Conservation (phyloP, 1,140 invertebrate genomes). For the Drosophila baimaii region DNA sequence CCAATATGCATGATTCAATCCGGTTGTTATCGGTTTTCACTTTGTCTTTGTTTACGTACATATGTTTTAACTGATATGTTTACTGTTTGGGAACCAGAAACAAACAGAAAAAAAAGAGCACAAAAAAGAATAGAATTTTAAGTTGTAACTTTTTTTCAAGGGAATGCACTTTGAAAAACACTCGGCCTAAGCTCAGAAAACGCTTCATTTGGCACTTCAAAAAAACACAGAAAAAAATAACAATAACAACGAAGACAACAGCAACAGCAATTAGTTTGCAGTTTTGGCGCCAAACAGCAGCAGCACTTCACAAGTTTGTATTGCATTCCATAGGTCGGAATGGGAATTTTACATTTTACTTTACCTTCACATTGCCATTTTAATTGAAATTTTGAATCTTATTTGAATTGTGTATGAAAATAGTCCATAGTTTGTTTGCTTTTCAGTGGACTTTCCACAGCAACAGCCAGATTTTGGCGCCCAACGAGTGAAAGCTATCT, state of each 20-base stretch:
- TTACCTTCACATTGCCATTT: background rate
- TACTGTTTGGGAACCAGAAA: slow-evolving; percentile 6
- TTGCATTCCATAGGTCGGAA: too few species aligned
- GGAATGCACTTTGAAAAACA: background rate
- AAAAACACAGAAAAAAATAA: slow-evolving; percentile 13
- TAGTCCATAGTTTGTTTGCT: too few species aligned
- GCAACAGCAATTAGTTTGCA: background rate
- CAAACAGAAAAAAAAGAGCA: slow-evolving; percentile 19
- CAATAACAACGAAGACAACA: background rate
- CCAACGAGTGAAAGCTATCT: background rate
- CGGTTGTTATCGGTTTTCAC: slow-evolving; percentile 2
- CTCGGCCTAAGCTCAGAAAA: slow-evolving; percentile 12
- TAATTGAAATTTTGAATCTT: background rate
- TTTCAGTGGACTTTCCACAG: background rate
- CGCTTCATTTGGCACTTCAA: slow-evolving; percentile 22
- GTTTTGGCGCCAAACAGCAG: slow-evolving; percentile 9
- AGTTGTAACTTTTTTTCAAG: background rate
- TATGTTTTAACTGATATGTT: slow-evolving; percentile 36
- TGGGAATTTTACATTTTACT: background rate
- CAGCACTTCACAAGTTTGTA: background rate
- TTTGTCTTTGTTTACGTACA: slow-evolving; percentile 5
- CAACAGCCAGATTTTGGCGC: slow-evolving; percentile 14
- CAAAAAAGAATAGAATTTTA: background rate
- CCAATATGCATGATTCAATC: background rate
- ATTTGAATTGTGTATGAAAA: too few species aligned